phyloP scores from a whole-genome alignment of 1,140 invertebrate genomes.

The Atta colombica region DNA sequence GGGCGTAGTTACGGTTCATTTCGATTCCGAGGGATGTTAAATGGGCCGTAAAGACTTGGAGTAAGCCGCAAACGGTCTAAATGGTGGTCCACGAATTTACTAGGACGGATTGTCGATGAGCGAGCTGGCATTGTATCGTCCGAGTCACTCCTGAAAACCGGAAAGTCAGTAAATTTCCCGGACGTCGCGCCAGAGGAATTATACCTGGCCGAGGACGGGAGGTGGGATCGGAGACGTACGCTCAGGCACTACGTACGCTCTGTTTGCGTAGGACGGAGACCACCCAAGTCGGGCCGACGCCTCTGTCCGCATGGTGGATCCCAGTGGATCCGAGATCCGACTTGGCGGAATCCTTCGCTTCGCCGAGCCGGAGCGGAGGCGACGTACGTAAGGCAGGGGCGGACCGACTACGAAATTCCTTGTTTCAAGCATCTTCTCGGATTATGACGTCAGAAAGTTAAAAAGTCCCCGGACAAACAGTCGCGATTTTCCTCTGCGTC shows the following conservation, averaged over 20 bases:
- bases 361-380: conserved; percentile 54
- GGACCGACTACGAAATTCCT: conserved; percentile 45
- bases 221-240: conserved; percentile 54
- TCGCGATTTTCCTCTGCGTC: not conserved
- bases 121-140: conserved; percentile 58
- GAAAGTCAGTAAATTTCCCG: conserved; percentile 83
- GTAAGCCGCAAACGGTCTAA: conserved; percentile 44
- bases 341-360: conserved; percentile 80
- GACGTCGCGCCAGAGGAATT: conserved; percentile 69
- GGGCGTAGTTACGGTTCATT: conserved; percentile 24
- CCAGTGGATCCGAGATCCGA: conserved; percentile 67
- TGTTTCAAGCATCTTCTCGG: not conserved
- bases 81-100: conserved; percentile 46
- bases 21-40: conserved; percentile 42
- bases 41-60: conserved; percentile 4
- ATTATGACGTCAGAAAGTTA: conserved; percentile 34
- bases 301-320: conserved; percentile 75
- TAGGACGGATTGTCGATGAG: not conserved
- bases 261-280: conserved; percentile 84
- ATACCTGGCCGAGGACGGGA: conserved; percentile 56
- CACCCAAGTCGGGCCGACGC: conserved; percentile 82
- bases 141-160: conserved; percentile 73
- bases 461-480: not conserved
- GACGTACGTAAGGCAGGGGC: conserved; percentile 42
- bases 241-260: conserved; percentile 65